Evolutionary conservation across 2,797 vertebrate genomes (phyloP), one percentile per base, ranked within the genome.

Genomic region (Danio choprae): DNA sequence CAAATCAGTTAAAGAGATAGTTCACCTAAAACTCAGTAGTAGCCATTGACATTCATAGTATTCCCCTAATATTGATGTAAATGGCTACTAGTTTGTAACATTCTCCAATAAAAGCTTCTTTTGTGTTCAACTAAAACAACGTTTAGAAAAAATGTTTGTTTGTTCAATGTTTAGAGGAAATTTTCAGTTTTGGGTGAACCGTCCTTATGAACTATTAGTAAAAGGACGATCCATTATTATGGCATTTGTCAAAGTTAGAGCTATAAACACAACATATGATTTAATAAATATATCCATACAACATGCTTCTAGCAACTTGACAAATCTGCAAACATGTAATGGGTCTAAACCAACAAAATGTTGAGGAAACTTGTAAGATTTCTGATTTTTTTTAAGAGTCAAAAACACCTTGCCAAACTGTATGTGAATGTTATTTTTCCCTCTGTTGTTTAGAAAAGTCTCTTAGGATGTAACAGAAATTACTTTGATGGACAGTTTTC

Each of bases 301-400:
- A 46, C 43, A 11, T 62, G 43, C 6, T 40, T 15, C 43, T 18
- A 62, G 6, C 13, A 20, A 60, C 9, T 36, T 41, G n/a, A 11
- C n/a, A 6, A 18, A 46, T 74, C n/a, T 74, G 22, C 16, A 60
- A 36, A 74, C 13, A 48, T 56, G 56, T n/a, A 10, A 8, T 15
- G 16, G 16, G 58, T 38, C 38, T 50, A 43, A 48, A 36, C 43
- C 20, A 62, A 68, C 41, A 22, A 77, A 69, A 59, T 40, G 53
- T 69, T 16, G 8, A 68, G 43, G 9, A 22, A 76, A 60, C 55
- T 53, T 71, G 67, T 70, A 55, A 70, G 67, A 60, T 60, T 69
- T 79, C 55, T 16, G n/a, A 53, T 53, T 5, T 48, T 53, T 5
- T 48, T 51, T 50, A 51, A 63, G 40, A n/a, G 3, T 10, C 0